Evolutionary conservation across 2,113 vertebrate species (phyloP).

Genomic region (sheep (Ovis aries)): ARS-UI_Ramb_v3.0 NC_056060.1:25022001-25022500

Average conservation of each 20-base stretch:
- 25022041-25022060: neutral
- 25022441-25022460: neutral
- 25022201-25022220: constrained; percentile 60
- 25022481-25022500: neutral
- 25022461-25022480: neutral
- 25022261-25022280: constrained; percentile 47
- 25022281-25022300: neutral
- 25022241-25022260: neutral
- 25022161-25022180: constrained; percentile 46
- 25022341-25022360: neutral
- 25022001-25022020: neutral
- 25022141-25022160: constrained; percentile 50
- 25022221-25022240: constrained; percentile 57
- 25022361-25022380: neutral
- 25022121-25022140: constrained; percentile 26
- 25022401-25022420: neutral
- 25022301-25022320: neutral
- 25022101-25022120: too few species aligned
- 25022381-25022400: constrained; percentile 1
- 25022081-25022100: neutral
- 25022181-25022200: constrained; percentile 60
- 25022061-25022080: neutral
- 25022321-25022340: neutral
- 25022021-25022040: neutral
- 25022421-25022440: neutral